Evolutionary conservation across 2,888 invertebrate species (phyloP).

Genomic region (Cabera pusaria): DNA sequence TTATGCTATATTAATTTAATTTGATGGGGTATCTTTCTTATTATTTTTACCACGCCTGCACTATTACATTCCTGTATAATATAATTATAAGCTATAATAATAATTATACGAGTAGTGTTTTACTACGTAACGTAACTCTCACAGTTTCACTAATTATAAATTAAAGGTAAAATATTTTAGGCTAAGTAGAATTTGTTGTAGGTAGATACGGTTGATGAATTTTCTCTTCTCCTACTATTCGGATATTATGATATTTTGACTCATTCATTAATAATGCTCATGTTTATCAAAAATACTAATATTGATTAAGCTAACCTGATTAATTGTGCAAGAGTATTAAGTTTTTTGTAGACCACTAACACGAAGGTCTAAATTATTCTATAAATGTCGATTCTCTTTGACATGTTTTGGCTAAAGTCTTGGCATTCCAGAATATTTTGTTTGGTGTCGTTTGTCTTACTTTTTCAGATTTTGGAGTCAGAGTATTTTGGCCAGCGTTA

Average conservation of each 20-base stretch:
- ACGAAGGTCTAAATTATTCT: too few species aligned
- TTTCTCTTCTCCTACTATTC: conserved; percentile 22
- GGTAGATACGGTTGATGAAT: conserved; percentile 33
- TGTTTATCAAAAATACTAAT: too few species aligned
- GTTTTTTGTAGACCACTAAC: too few species aligned
- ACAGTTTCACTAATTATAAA: conserved; percentile 68
- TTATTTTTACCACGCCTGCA: conserved; percentile 22
- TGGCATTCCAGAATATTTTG: too few species aligned
- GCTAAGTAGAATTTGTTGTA: conserved; percentile 48
- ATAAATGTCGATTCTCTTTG: too few species aligned
- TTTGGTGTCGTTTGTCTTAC: too few species aligned
- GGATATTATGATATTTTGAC: conserved; percentile 12
- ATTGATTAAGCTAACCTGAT: too few species aligned
- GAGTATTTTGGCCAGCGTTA: too few species aligned
- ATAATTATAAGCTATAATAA: conserved; percentile 31
- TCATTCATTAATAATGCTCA: conserved; percentile 13
- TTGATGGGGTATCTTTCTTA: background rate
- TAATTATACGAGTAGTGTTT: conserved; percentile 57
- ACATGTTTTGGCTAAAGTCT: too few species aligned
- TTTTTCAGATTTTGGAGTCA: too few species aligned
- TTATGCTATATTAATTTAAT: too few species aligned
- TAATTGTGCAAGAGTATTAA: too few species aligned
- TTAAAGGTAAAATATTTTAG: conserved; percentile 47
- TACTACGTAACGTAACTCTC: conserved; percentile 59
- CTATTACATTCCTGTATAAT: conserved; percentile 31